Evolutionary conservation across 2,797 vertebrate genomes (phyloP).

Genomic region (Ctenopoma multispine): DNA sequence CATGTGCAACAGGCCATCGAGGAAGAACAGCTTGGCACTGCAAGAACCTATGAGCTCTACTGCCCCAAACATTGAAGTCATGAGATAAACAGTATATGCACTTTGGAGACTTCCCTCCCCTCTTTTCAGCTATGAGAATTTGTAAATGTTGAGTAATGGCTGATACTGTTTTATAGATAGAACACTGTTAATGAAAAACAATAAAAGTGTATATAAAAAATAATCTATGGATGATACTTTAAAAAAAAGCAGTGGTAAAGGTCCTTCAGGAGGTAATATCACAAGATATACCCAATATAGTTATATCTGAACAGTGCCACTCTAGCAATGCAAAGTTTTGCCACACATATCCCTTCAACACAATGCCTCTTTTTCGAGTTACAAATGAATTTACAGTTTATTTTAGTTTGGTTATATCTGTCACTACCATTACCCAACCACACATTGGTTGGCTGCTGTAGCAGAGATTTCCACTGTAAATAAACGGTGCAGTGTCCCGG

Average conservation of each 20-base stretch:
- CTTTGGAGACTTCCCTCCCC: no score
- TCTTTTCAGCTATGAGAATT: not conserved
- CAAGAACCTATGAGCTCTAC: constrained; percentile 69
- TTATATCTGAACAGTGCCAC: no score
- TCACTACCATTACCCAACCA: no score
- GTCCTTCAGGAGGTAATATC: no score
- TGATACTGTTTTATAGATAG: constrained; percentile 16
- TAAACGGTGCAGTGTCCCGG: not conserved
- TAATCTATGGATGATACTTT: no score
- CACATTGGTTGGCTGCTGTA: no score
- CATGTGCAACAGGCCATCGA: constrained; percentile 73
- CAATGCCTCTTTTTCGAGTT: not conserved
- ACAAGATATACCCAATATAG: no score
- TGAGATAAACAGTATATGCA: constrained; percentile 37
- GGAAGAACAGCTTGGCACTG: constrained; percentile 74
- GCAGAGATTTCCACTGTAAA: no score
- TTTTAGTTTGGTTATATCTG: not conserved
- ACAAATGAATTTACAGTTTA: not conserved
- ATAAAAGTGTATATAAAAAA: not conserved
- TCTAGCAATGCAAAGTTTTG: no score
- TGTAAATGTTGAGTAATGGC: constrained; percentile 23
- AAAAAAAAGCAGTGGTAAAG: no score
- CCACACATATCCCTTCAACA: no score
- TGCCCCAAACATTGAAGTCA: constrained; percentile 60
- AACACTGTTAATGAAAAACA: constrained; percentile 33